A percentile compares a stretch with the other conserved stretches of the same genome.
Evolutionary conservation across 1,140 invertebrate genomes (phyloP).

Genomic region (Anastrepha ludens): DNA sequence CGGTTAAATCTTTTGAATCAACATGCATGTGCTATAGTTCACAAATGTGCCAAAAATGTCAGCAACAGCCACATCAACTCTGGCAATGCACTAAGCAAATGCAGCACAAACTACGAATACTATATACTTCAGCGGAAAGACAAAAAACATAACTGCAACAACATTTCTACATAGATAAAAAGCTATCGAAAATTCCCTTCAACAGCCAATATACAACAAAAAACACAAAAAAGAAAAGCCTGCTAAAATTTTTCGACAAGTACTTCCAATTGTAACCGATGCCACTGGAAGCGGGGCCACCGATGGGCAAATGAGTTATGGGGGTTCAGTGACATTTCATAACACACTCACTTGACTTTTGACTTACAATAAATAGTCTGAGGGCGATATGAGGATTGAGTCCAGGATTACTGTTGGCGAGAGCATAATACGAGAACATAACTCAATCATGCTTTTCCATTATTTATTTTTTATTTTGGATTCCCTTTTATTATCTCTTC

Average conservation of each 20-base stretch:
- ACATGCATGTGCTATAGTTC: not conserved
- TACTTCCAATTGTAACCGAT: not conserved
- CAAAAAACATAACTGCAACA: not conserved
- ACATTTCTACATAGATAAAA: not conserved
- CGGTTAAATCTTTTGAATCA: not conserved
- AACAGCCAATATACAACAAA: not conserved
- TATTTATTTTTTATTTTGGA: not conserved
- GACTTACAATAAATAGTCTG: constrained; percentile 49
- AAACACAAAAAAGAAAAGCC: not conserved
- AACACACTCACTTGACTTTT: constrained; percentile 46
- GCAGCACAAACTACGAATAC: not conserved
- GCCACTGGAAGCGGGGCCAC: not conserved
- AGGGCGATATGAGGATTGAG: not conserved
- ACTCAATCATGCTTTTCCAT: constrained; percentile 9
- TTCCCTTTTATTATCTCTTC: no score
- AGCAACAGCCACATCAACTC: not conserved
- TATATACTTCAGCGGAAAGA: not conserved
- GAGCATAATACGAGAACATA: not conserved
- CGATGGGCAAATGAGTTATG: constrained; percentile 32
- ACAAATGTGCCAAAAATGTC: not conserved
- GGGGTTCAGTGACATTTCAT: constrained; percentile 51
- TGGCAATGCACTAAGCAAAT: not conserved
- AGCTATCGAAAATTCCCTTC: not conserved
- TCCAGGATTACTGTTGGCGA: not conserved
- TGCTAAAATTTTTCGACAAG: no score